Evolutionary conservation across 2,888 invertebrate genomes (phyloP), one percentile per base, ranked within the genome.

Genomic region (Nomada goodeniana): DNA sequence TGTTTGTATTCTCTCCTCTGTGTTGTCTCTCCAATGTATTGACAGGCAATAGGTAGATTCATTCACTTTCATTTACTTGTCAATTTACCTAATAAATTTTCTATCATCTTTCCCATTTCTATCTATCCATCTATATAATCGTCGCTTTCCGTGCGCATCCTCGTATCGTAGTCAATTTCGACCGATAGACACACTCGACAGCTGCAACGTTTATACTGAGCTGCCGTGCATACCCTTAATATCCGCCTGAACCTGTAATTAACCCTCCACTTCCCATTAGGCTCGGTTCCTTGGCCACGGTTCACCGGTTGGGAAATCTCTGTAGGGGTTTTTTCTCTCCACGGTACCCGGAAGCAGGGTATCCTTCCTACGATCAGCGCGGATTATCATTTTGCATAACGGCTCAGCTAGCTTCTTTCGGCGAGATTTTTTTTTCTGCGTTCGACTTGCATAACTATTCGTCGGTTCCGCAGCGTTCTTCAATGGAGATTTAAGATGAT

Each of bases 141-240:
- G 18, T 36, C 36, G 36, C 59, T 26, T 50, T 53, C 29, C 10
- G 18, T 23, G 53, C 1, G 76, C 61, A 70, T 29, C 29, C 74
- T 61, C 71, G 77, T 78, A 67, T 81, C 77, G 74, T 72, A 89
- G 85, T 88, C 86, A 85, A 88, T 88, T 88, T 88, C 76, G 85
- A 55, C 86, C 85, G 86, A 89, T 88, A 88, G 88, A 82, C 84
- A 88, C 83, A 88, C 89, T 82, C 87, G 89, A 76, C 86, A 74
- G 85, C 89, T 82, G 84, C 84, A 76, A 82, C 88, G 88, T 88
- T 88, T 87, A 88, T 88, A 73, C 85, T 80, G 80, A 84, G 86
- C 88, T 89, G 83, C 87, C 89, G 89, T 88, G 89, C 89, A 89
- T 85, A 88, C 87, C 89, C 88, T 89, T 89, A 89, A 89, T 89